Percentiles rank a stretch among this genome's conserved stretches.
Evolutionary conservation across 2,113 vertebrate species (phyloP).

Genomic region (Picathartes gymnocephalus): DNA sequence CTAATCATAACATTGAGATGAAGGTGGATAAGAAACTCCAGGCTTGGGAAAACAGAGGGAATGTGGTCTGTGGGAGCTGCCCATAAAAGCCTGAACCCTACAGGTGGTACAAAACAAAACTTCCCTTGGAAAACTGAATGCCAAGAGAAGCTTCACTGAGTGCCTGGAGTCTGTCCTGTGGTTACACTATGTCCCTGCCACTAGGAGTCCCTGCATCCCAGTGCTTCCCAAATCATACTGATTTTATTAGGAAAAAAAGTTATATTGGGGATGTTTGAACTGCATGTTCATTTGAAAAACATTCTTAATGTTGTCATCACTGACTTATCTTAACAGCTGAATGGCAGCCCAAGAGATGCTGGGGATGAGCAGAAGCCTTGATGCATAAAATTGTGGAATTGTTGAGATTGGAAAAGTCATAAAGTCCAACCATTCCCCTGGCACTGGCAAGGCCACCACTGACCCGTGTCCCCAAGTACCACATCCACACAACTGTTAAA

Average conservation of each 20-base stretch:
- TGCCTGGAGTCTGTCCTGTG: background rate
- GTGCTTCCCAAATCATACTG: background rate
- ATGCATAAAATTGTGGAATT: background rate
- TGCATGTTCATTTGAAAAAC: background rate
- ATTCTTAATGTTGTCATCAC: background rate
- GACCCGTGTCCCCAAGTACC: background rate
- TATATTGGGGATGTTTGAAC: background rate
- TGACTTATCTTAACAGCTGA: background rate
- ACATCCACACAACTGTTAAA: background rate
- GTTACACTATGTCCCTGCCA: background rate
- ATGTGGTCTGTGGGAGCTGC: background rate
- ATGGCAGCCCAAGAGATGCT: background rate
- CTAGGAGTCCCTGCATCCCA: conserved; percentile 37
- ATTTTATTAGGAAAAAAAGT: background rate
- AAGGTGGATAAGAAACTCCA: background rate
- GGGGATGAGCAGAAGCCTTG: background rate
- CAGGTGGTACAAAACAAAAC: background rate
- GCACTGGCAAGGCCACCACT: background rate
- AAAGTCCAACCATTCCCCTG: background rate
- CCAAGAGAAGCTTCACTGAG: background rate
- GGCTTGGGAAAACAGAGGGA: background rate
- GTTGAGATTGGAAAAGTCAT: background rate
- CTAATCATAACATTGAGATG: background rate
- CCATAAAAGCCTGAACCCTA: background rate
- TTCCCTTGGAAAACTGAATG: background rate